Conservation (phyloP, 1,140 invertebrate species). For the Vanessa tameamea region DNA sequence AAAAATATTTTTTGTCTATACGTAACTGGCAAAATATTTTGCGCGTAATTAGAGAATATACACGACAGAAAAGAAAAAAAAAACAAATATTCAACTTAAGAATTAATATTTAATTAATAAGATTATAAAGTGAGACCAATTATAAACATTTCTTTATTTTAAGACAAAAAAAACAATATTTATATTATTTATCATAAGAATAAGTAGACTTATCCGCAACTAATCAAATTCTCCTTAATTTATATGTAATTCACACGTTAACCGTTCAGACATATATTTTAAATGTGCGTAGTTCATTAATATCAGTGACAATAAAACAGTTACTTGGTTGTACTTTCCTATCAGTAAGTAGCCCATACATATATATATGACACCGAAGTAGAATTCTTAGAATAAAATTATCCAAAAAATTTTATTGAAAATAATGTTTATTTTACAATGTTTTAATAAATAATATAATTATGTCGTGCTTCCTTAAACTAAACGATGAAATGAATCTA, state of each 20-base stretch:
- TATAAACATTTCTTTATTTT: no score
- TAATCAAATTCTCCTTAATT: neutral
- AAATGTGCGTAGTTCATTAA: slow-evolving; percentile 3
- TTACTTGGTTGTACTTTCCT: neutral
- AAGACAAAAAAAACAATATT: neutral
- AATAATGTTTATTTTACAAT: slow-evolving; percentile 19
- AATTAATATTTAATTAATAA: no score
- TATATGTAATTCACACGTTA: neutral
- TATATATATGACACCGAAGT: neutral
- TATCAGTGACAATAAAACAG: slow-evolving; percentile 9
- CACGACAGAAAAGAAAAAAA: no score
- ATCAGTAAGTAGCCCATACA: slow-evolving; percentile 14
- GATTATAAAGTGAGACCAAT: no score
- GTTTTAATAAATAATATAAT: neutral
- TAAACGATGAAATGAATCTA: neutral
- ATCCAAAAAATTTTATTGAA: slow-evolving; percentile 47
- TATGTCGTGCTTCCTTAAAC: neutral
- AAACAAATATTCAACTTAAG: no score
- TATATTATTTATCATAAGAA: neutral
- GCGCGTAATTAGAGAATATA: no score
- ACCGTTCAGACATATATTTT: slow-evolving; percentile 13
- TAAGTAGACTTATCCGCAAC: neutral
- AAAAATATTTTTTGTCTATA: neutral
- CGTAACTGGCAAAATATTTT: no score
- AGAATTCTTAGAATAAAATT: slow-evolving; percentile 45